Base-by-base conservation (phyloP, 2,113 vertebrate genomes). In the Rhizomys pruinosus region DNA sequence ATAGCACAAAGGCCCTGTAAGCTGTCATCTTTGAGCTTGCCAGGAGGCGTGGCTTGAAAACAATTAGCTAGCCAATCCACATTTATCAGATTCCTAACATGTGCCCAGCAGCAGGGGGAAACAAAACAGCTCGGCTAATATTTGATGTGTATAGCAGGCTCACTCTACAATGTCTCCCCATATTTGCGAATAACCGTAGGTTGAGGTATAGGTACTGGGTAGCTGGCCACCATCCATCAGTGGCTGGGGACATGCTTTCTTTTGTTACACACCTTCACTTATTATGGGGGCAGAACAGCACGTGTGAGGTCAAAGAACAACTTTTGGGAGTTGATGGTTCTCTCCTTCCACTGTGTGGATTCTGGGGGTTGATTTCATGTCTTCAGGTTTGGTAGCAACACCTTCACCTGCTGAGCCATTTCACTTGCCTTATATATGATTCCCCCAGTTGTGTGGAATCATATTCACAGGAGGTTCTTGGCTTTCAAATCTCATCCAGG, bases 21-120 rank as follows among this genome's bases (percentile, higher is more conserved):
- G 73, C 92, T n/a, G n/a, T 68, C 27, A 3, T 47, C 93, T 88
- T 69, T 34, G 87, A 82, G 82, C 91, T 73, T 97, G 93, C 93
- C 84, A 92, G 89, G 74, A 92, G 74, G 91, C 23, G 34, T 78
- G 73, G 37, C 71, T 52, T 90, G 34, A 29, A 59, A 86, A 79
- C 87, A 93, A 92, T 84, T 71, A 94, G 64, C 87, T 63, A 80
- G 42, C 77, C 74, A 42, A 0, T 92, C 64, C 19, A 4, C 10
- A 15, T 87, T 93, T 59, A 72, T 81, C 77, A 90, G 84, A 32
- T 29, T 37, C 37, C 32, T 69, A 47, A 17, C 55, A 11, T 34
- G 90, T 89, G 84, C 88, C 61, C 71, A 68, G 69, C 13, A 0
- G 86, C 11, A 0, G 22, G 79, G 78, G 71, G 42, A 85, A 44